phyloP scores from a whole-genome alignment of 2,113 vertebrate species.

The Ailurus styani region DNA sequence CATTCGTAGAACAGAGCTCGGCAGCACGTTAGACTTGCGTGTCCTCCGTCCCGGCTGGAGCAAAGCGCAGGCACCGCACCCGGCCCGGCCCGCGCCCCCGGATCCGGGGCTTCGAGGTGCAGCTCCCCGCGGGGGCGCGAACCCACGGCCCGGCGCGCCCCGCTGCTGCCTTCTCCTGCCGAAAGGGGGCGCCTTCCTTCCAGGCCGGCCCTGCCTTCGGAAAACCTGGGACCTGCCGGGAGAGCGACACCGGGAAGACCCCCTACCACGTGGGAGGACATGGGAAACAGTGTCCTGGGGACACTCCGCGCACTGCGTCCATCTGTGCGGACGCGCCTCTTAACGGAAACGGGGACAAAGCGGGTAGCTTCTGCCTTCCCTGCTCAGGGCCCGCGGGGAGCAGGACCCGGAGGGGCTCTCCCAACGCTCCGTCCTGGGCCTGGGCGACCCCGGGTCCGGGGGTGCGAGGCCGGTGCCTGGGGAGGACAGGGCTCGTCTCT shows the following conservation, averaged over 20 bases:
- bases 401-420: background rate
- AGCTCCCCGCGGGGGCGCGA: rapidly evolving
- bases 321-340: background rate
- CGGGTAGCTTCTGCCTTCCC: background rate
- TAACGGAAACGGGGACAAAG: background rate
- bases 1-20: background rate
- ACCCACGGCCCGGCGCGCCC: rapidly evolving
- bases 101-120: rapidly evolving
- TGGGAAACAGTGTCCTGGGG: background rate
- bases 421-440: background rate
- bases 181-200: conserved; percentile 20
- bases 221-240: background rate
- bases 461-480: background rate
- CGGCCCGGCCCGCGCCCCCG: rapidly evolving
- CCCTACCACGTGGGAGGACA: background rate
- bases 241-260: background rate
- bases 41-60: background rate
- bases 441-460: background rate
- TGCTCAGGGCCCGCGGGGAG: background rate
- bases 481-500: background rate
- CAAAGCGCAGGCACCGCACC: background rate
- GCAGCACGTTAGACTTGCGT: background rate
- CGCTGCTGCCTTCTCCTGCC: background rate
- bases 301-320: background rate
- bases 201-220: background rate